Evolutionary conservation across 2,113 vertebrate species (phyloP).

Genomic region (Lanius ludovicianus): DNA sequence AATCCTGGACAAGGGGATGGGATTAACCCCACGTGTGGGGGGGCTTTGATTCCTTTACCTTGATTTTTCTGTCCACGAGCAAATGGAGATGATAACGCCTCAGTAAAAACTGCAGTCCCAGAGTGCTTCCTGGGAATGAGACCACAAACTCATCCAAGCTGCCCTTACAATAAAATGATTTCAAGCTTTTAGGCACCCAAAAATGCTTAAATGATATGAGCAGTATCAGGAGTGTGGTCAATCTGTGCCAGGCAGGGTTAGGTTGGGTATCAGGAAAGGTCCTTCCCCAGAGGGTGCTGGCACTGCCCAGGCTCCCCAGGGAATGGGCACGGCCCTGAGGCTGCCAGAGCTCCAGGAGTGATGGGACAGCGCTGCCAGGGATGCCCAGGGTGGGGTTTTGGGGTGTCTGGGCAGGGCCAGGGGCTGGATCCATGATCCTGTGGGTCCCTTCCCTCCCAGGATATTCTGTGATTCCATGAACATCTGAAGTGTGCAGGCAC

Average conservation of each 20-base stretch:
- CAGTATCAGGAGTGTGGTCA: too few relatives aligned
- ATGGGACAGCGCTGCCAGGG: fast-evolving
- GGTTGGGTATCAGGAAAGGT: fast-evolving
- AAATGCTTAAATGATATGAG: background rate
- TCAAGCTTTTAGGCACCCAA: background rate
- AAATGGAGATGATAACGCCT: background rate
- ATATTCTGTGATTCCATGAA: background rate
- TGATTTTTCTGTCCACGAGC: background rate
- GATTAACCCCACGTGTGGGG: background rate
- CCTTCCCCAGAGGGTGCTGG: too few relatives aligned
- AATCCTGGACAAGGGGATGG: fast-evolving
- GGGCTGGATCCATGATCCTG: fast-evolving
- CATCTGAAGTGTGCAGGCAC: background rate
- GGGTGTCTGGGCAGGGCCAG: fast-evolving
- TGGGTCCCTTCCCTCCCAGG: background rate
- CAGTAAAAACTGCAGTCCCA: background rate
- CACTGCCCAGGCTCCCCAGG: background rate
- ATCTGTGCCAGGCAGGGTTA: fast-evolving
- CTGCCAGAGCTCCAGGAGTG: background rate
- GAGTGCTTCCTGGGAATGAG: background rate
- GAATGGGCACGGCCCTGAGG: background rate
- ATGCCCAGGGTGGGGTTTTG: background rate
- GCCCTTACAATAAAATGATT: fast-evolving
- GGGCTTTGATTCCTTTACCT: background rate
- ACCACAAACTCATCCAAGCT: fast-evolving